These are phyloP conservation scores for Chrysochloris asiatica DNA, from an alignment of 2,113 vertebrate genomes.

Conservation along the genomic window DNA sequence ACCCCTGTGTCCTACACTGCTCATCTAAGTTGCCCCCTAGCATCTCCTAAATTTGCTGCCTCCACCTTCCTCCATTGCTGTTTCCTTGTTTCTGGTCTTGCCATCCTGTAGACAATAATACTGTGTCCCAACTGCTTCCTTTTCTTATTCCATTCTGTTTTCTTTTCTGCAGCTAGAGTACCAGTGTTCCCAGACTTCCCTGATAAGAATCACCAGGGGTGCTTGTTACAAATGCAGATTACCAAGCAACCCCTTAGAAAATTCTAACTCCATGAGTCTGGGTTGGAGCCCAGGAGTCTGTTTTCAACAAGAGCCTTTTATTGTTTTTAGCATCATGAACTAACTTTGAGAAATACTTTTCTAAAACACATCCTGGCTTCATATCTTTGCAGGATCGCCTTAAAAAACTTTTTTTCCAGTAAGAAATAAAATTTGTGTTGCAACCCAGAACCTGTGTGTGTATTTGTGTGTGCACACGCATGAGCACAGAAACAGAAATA, in stretches of 20 bases:
- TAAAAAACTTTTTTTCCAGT: neutral
- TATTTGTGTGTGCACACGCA: neutral
- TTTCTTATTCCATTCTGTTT: neutral
- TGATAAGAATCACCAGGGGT: neutral
- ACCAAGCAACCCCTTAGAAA: neutral
- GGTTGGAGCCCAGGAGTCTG: neutral
- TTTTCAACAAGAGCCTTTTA: too few species aligned
- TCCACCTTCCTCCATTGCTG: neutral
- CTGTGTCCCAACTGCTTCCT: neutral
- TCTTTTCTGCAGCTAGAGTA: neutral
- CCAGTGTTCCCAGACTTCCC: neutral
- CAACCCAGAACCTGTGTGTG: neutral
- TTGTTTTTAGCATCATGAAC: neutral
- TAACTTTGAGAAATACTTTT: conserved; percentile 14
- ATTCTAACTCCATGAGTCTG: neutral
- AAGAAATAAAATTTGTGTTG: neutral
- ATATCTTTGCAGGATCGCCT: neutral
- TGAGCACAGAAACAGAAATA: neutral
- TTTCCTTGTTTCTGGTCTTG: neutral
- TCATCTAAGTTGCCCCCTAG: neutral
- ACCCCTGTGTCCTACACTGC: neutral
- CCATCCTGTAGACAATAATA: too few species aligned
- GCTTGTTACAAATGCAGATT: neutral
- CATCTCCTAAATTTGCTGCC: neutral
- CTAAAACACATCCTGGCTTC: neutral